Base-by-base conservation (phyloP, 2,797 vertebrate species). In the Protonibea diacanthus region DNA sequence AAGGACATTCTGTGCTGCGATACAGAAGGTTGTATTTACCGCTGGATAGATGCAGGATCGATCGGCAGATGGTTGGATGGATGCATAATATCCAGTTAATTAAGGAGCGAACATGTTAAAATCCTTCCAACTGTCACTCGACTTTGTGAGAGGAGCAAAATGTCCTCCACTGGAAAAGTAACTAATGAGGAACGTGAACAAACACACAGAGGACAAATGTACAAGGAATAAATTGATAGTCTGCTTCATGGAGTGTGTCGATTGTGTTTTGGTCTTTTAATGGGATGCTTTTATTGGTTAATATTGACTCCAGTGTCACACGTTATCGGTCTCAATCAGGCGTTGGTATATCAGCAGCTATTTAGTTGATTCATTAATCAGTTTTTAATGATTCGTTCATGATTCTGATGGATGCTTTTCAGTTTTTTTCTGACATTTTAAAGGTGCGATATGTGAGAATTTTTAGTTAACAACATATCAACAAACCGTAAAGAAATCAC, bases 51-150 rank as follows among this genome's bases (percentile, higher is more conserved):
- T 23, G 21, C 56, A 15, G 52, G 38, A 70, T 66, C 60, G 57
- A 85, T 84, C 13, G 67, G 71, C 73, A 83, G 80, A 65, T 71
- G 78, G 79, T 55, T 40, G 74, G 63, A 78, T 62, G 33, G 80
- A 78, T 67, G 62, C 52, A 71, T 76, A 76, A 83, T 69, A 78
- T 76, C 29, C 29, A 52, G 20, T 69, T 88, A 74, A 88, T 91
- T 82, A 89, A 64, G 66, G 70, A 57, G 40, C 0, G 7, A 68
- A 74, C 7, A 38, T 45, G 52, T 69, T 57, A 33, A 76, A 56
- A 69, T 71, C 61, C 73, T 13, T 65, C 65, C 53, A 71, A 20
- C 58, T 48, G 49, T 61, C 15, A 47, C n/a, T 70, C 1, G 2
- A 63, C 44, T 74, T 61, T 74, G 29, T 33, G 21, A 58, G 29